Conservation (phyloP, 1,140 invertebrate genomes). For the Tetraneura akinire region DNA sequence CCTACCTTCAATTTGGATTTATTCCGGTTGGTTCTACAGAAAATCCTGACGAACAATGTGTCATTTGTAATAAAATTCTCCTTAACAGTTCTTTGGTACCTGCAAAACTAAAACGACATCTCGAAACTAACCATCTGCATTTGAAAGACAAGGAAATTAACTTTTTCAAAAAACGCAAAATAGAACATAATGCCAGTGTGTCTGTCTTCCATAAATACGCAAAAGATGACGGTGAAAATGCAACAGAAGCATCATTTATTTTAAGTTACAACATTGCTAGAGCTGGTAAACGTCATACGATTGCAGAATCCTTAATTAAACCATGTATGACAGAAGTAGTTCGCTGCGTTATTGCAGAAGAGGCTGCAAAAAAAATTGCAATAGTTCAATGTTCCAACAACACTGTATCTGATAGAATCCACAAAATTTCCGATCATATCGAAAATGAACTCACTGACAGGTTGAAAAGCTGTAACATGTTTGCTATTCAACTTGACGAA, state of each 20-base stretch:
- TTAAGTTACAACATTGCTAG: slow-evolving; percentile 56
- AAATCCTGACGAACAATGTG: neutral
- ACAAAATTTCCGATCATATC: too few species aligned
- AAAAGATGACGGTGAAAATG: slow-evolving; percentile 25
- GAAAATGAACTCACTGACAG: neutral
- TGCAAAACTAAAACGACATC: slow-evolving; percentile 2
- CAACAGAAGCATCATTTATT: slow-evolving; percentile 38
- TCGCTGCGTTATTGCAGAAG: neutral
- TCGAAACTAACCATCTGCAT: slow-evolving; percentile 32
- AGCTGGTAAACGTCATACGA: slow-evolving; percentile 53
- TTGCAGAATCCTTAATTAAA: slow-evolving; percentile 53
- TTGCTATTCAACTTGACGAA: slow-evolving; percentile 19
- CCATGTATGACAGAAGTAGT: slow-evolving; percentile 32
- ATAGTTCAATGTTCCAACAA: slow-evolving; percentile 17
- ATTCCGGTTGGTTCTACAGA: neutral
- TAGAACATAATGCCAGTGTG: slow-evolving; percentile 7
- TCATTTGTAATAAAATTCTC: slow-evolving; percentile 41
- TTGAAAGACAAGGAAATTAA: neutral
- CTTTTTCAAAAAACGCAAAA: slow-evolving; percentile 14
- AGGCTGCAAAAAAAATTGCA: slow-evolving; percentile 18
- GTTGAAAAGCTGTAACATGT: neutral
- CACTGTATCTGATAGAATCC: neutral
- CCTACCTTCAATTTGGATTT: slow-evolving; percentile 23
- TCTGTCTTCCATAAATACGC: neutral
- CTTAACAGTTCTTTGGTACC: slow-evolving; percentile 29